Percentiles rank a stretch among this genome's conserved stretches.
These are phyloP conservation scores for Antrozous pallidus DNA, from an alignment of 2,797 vertebrate species.

Conservation along the genomic window DNA sequence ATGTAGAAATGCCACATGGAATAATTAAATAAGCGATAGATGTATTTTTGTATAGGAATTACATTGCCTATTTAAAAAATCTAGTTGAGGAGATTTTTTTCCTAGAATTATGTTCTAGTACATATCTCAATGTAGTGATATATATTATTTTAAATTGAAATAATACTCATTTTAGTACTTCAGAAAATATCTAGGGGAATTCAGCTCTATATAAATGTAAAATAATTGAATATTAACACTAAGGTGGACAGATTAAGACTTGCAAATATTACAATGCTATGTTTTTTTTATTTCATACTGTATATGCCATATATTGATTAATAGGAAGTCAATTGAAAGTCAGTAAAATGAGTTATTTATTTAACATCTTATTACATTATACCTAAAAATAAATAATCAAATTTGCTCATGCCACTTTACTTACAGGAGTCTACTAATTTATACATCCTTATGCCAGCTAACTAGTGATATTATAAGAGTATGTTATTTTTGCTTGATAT, in stretches of 20 bases:
- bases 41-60: not conserved
- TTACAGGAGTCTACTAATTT: not conserved
- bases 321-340: not conserved
- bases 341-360: not conserved
- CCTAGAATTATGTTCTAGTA: not conserved
- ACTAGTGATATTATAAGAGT: conserved; percentile 36
- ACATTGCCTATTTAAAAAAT: not conserved
- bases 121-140: not conserved
- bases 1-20: not conserved
- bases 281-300: not conserved
- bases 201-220: not conserved
- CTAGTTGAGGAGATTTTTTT: not conserved
- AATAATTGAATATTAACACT: not conserved
- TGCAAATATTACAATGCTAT: not conserved
- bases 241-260: not conserved
- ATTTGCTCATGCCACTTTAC: not conserved
- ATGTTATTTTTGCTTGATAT: conserved; percentile 34
- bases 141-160: conserved; percentile 12
- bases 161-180: not conserved
- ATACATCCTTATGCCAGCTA: not conserved
- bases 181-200: not conserved
- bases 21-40: not conserved
- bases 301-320: not conserved
- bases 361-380: not conserved
- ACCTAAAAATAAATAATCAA: conserved; percentile 48